Base-by-base conservation (phyloP, 2,888 invertebrate genomes). In the Erebia palarica region DNA sequence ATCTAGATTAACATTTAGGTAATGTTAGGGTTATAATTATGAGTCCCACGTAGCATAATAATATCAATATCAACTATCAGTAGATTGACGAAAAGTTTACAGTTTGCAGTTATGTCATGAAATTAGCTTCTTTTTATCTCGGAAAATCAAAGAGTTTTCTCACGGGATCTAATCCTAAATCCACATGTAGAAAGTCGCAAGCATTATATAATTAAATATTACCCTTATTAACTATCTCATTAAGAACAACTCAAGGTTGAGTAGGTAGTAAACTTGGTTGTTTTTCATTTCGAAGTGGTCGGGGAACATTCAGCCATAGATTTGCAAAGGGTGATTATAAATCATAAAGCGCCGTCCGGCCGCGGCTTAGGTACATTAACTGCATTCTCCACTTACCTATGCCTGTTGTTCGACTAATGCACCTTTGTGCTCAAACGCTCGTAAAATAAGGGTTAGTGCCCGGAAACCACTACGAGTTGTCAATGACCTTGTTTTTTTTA, bases 321-420 rank as follows among this genome's bases (percentile, higher is more conserved):
- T 90, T 89, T 88, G 86, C 88, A 89, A 88, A 86, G 86, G 84
- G 84, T 80, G 82, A 79, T 83, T 88, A 83, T 91, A 90, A 91
- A 90, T 91, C 90, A 91, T 86, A 87, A 84, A 83, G 57, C 68
- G 81, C 80, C 78, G 78, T 79, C 75, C 80, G 78, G 81, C 79
- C 80, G 75, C 70, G 71, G 76, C 72, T 76, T 75, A 76, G 72
- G 79, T 81, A 81, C 80, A 80, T 80, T 80, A 67, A 49, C 67
- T 67, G 67, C 67, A 67, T 67, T 67, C 77, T 81, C 82, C 79
- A 81, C 80, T 82, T 79, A 80, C 81, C 76, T 82, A 84, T 87
- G 86, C 87, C 86, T 86, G 87, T 86, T 88, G 86, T 86, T 84
- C 83, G 81, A 80, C 84, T 88, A 89, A 85, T 87, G 86, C 80